Percentiles rank a stretch among this genome's conserved stretches.
These are phyloP conservation scores for Cenopis cana DNA, from an alignment of 2,888 invertebrate genomes.

Conservation along the genomic window DNA sequence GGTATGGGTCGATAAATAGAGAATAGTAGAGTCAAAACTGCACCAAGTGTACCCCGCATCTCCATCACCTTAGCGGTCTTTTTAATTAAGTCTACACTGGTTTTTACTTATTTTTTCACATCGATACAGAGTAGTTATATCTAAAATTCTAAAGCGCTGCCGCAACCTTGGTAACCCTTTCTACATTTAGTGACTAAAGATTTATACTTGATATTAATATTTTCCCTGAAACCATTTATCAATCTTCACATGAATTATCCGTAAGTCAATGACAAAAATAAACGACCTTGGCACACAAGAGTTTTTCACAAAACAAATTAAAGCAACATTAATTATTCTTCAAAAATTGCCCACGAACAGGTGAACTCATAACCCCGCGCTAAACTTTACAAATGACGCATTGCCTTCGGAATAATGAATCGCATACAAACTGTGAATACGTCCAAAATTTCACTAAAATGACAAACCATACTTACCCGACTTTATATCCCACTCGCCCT, in stretches of 20 bases:
- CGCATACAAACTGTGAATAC: constrained; percentile 10
- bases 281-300: background rate
- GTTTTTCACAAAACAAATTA: background rate
- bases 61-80: too few species aligned
- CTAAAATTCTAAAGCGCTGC: too few species aligned
- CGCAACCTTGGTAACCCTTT: too few species aligned
- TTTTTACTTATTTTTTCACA: too few species aligned
- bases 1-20: too few species aligned
- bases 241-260: background rate
- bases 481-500: background rate
- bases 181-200: too few species aligned
- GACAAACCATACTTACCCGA: background rate
- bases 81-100: too few species aligned
- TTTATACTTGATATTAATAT: too few species aligned
- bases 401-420: constrained; percentile 23
- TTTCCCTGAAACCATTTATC: background rate
- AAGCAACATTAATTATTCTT: constrained; percentile 11
- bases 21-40: too few species aligned
- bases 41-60: too few species aligned
- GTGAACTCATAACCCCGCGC: background rate
- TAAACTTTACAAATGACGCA: constrained; percentile 7
- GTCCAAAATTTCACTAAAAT: constrained; percentile 17
- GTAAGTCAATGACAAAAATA: background rate
- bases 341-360: background rate
- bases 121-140: too few species aligned